Base-by-base conservation (phyloP, 2,113 vertebrate genomes). In the Nestor notabilis region DNA sequence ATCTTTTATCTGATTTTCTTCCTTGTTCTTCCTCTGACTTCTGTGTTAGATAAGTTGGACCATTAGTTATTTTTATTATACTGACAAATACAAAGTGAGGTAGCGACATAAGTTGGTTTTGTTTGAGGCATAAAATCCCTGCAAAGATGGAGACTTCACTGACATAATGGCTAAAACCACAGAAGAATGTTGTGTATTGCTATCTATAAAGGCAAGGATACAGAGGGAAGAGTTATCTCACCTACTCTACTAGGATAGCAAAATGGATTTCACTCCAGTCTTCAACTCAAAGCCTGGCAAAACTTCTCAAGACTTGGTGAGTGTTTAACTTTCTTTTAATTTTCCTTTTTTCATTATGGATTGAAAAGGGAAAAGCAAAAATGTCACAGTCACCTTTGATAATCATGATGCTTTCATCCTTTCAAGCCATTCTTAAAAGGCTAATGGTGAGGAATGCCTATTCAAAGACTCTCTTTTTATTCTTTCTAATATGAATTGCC, bases 31-130 rank as follows among this genome's bases (percentile, higher is more conserved):
- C 12, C 37, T 83, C 46, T 60, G 82, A 50, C 49, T 94, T 92
- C 58, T 70, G 23, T 46, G 49, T 53, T 60, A 77, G 52, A 65
- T 77, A 41, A 70, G 60, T 58, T 83, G 55, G 46, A 44, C 37
- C 33, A 81, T 93, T 46, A 80, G 33, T 86, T 78, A 80, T 90
- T 96, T 94, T 93, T 96, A 95, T 92, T 83, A n/a, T 55, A 33
- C 41, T 77, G 86, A 13, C 41, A 94, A 85, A 74, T 19, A 35
- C 44, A 87, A 23, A 87, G 33, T 31, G 43, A 89, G 47, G 24
- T 23, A 87, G 61, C 0, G 5, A 44, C 77, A 61, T 9, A 70
- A 61, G 63, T 3, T 37, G 87, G 15, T 46, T 68, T 76, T 84
- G 72, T 71, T 0, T 41, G 81, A 85, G 47, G 63, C 50, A 49